Conservation (phyloP, 1,140 invertebrate genomes). For the Calliopsis andreniformis region DNA sequence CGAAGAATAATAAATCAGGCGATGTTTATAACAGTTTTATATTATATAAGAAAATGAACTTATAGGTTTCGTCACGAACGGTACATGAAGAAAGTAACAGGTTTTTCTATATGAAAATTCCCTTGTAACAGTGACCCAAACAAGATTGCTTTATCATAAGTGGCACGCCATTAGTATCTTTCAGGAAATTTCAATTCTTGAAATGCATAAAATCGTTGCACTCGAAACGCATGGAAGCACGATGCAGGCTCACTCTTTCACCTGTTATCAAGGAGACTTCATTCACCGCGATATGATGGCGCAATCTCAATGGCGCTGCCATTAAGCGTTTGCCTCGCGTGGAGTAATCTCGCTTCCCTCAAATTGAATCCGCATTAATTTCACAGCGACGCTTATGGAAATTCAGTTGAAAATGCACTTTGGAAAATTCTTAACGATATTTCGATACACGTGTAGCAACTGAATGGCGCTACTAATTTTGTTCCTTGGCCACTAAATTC, state of each 20-base stretch:
- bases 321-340: slow-evolving; percentile 17
- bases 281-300: slow-evolving; percentile 37
- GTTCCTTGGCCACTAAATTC: too few species aligned
- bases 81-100: neutral
- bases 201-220: slow-evolving; percentile 33
- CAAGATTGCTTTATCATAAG: slow-evolving; percentile 45
- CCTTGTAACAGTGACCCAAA: neutral
- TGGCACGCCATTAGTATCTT: slow-evolving; percentile 41
- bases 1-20: too few species aligned
- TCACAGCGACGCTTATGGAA: neutral
- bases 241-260: slow-evolving; percentile 33
- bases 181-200: slow-evolving; percentile 53
- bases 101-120: neutral
- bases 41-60: neutral
- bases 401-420: neutral
- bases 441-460: neutral
- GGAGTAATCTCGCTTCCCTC: slow-evolving; percentile 6
- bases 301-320: slow-evolving; percentile 23
- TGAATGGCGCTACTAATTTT: neutral
- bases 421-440: neutral
- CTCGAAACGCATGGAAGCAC: neutral
- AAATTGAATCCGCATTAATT: slow-evolving; percentile 13
- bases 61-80: neutral
- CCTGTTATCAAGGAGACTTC: slow-evolving; percentile 43
- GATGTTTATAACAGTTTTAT: too few species aligned